Evolutionary conservation across 1,140 invertebrate species (phyloP), one percentile per base, ranked within the genome.

Genomic region (Stenopsyche tienmushanensis): DNA sequence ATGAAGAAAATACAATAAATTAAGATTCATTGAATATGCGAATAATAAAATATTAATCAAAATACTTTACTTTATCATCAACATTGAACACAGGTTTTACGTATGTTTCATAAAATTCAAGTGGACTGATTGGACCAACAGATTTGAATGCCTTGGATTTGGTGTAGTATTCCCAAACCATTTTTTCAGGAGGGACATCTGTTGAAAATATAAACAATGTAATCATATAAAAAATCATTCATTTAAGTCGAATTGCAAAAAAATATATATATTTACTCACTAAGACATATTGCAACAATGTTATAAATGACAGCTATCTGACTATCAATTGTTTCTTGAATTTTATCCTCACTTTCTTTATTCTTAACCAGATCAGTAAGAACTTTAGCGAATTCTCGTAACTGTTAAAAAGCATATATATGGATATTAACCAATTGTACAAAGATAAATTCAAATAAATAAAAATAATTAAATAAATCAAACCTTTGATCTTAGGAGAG

Each of bases 91-190:
- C 74, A 0, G 90, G 88, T 69, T 90, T 90, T 0, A 96, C 90
- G 73, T 89, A 84, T 49, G 86, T 81, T 58, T 89, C 81, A 73
- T 96, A 96, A 75, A 96, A 96, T 47, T 94, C 85, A 1, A 86
- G 69, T 7, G 92, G 90, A 3, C 86, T 88, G 0, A 95, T 81
- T 0, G 90, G 86, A 0, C 92, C 93, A 52, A 94, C 78, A 15
- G 76, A 83, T 50, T 89, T 83, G 75, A 90, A 94, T 17, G 80
- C 78, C 75, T 95, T 96, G 7, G 86, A 85, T 73, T 94, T 95
- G 72, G 93, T 90, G 76, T 94, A 94, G 77, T 90, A 96, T 69
- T 92, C 91, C 86, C 90, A 96, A 0, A 84, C 90, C 72, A 96
- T 90, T 24, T 83, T 88, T 65, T 90, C 84, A n/a, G 86, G 84